Percentiles rank a stretch among this genome's conserved stretches.
phyloP scores from a whole-genome alignment of 2,113 vertebrate genomes.

The Corvus hawaiiensis region DNA sequence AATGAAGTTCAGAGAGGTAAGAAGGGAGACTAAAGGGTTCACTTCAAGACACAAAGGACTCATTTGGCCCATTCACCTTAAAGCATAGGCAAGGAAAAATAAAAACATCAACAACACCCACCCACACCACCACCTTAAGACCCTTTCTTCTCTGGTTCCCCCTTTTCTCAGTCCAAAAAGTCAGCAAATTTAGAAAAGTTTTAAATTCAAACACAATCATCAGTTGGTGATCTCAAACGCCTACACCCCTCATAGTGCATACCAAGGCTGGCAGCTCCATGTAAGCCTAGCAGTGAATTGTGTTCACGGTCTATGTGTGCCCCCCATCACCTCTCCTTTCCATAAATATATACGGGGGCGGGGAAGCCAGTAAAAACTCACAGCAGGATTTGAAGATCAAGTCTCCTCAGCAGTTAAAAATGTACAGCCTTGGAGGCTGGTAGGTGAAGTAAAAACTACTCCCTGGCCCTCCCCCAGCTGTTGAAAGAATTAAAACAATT shows the following conservation, averaged over 20 bases:
- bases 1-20: background rate
- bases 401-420: background rate
- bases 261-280: background rate
- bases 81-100: background rate
- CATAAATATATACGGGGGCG: background rate
- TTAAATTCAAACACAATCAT: background rate
- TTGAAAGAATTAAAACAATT: background rate
- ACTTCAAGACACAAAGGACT: background rate
- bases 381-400: background rate
- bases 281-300: background rate
- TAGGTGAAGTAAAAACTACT: background rate
- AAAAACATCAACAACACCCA: background rate
- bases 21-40: background rate
- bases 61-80: background rate
- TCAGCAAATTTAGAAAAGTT: background rate
- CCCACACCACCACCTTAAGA: background rate
- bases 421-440: background rate
- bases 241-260: background rate
- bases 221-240: background rate
- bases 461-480: background rate
- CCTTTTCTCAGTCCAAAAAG: background rate
- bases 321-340: background rate
- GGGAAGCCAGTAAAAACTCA: background rate
- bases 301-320: background rate
- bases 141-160: background rate